A percentile compares a stretch with the other conserved stretches of the same genome.
Conservation (phyloP, 2,888 invertebrate species). For the Chloroclysta siterata region DNA sequence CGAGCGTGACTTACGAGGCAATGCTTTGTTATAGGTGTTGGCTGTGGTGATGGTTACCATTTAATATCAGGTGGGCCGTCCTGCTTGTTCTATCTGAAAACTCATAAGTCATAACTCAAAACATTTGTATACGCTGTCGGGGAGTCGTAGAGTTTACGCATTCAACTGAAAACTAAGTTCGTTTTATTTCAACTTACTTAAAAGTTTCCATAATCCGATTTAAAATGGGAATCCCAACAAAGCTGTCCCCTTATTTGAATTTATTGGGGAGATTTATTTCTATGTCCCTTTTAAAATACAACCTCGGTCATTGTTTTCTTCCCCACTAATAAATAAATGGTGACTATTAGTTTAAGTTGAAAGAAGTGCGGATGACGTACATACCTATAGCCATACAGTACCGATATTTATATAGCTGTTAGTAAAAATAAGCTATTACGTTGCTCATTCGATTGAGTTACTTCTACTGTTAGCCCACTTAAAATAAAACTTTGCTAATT, state of each 20-base stretch:
- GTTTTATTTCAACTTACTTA: conserved; percentile 33
- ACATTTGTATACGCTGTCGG: neutral
- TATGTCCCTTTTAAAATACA: conserved; percentile 19
- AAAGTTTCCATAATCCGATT: conserved; percentile 55
- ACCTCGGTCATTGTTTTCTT: conserved; percentile 7
- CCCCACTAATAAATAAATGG: neutral
- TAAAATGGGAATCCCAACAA: conserved; percentile 52
- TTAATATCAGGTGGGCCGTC: too few relatives aligned
- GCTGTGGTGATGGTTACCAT: too few relatives aligned
- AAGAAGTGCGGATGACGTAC: too few relatives aligned
- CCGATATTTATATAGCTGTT: too few relatives aligned
- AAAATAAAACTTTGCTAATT: too few relatives aligned
- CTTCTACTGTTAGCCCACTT: too few relatives aligned
- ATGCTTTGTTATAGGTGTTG: too few relatives aligned
- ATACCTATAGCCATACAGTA: too few relatives aligned
- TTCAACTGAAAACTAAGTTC: conserved; percentile 7
- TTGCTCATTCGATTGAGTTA: too few relatives aligned
- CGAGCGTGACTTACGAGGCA: too few relatives aligned
- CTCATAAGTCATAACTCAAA: neutral
- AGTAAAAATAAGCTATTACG: too few relatives aligned
- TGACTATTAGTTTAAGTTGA: neutral
- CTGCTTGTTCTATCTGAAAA: too few relatives aligned
- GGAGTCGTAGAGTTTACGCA: neutral
- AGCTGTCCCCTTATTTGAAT: conserved; percentile 49
- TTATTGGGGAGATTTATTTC: conserved; percentile 45